phyloP scores from a whole-genome alignment of 1,140 invertebrate species.

The Sycophila sp. region DNA sequence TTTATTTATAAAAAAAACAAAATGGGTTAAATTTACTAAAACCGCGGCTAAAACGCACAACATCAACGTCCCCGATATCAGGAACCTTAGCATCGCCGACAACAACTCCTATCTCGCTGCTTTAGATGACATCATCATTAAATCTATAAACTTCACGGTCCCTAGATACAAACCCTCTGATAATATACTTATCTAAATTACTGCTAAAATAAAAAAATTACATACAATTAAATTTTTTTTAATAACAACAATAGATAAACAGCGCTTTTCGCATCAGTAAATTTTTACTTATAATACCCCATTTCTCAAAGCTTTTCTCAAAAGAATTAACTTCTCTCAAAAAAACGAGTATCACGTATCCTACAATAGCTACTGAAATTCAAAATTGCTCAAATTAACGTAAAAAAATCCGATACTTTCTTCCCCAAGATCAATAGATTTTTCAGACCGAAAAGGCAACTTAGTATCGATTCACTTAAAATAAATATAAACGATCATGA shows the following conservation, averaged over 20 bases:
- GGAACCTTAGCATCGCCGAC: background rate
- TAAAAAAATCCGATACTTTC: background rate
- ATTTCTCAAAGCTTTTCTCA: background rate
- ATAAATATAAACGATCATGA: background rate
- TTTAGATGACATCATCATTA: background rate
- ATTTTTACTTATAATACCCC: background rate
- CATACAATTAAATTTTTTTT: constrained; percentile 8
- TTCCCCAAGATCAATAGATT: constrained; percentile 9
- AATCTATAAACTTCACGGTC: background rate
- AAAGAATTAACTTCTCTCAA: background rate
- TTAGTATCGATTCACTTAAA: background rate
- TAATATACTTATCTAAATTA: constrained; percentile 12
- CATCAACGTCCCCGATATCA: background rate
- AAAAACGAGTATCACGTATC: background rate
- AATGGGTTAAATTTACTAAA: background rate
- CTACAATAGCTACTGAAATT: background rate
- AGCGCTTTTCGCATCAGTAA: background rate
- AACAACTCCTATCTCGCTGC: background rate
- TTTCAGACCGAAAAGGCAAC: background rate
- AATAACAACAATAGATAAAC: background rate
- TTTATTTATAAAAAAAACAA: constrained; percentile 3
- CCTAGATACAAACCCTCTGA: background rate
- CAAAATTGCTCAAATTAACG: background rate
- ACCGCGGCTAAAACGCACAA: background rate
- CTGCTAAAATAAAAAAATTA: background rate